A percentile compares a stretch with the other conserved stretches of the same genome.
phyloP scores from a whole-genome alignment of 1,140 invertebrate genomes.

The Philaenus spumarius region DNA sequence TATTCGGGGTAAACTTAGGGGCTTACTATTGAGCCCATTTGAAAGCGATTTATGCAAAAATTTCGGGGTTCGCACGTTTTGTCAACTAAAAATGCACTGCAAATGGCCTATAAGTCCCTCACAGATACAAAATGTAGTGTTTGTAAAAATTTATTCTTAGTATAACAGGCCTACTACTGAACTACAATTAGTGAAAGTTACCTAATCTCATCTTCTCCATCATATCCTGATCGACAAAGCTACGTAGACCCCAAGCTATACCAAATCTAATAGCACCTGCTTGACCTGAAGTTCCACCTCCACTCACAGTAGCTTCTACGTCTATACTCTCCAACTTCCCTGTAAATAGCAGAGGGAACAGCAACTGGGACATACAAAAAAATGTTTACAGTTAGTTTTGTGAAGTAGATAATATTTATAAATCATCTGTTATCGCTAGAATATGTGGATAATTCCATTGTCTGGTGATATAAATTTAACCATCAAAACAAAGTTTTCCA shows the following conservation, averaged over 20 bases:
- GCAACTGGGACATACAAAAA: constrained; percentile 54
- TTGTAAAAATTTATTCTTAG: not conserved
- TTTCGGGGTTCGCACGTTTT: no score
- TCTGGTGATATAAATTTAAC: no score
- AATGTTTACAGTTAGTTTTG: no score
- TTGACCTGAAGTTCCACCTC: constrained; percentile 65
- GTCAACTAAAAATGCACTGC: no score
- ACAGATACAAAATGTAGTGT: not conserved
- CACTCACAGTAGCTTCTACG: constrained; percentile 64
- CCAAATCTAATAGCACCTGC: constrained; percentile 81
- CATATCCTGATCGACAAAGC: constrained; percentile 70
- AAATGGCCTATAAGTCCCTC: no score
- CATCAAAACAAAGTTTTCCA: no score
- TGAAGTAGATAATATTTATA: no score
- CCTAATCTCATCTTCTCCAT: constrained; percentile 82
- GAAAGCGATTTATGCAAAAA: no score
- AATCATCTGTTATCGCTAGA: no score
- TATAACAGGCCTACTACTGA: not conserved
- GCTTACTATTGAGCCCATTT: no score
- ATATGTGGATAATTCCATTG: no score
- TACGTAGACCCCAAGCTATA: constrained; percentile 67
- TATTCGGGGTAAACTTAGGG: no score
- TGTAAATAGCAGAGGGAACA: constrained; percentile 81
- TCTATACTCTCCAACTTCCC: constrained; percentile 72
- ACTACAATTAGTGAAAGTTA: constrained; percentile 38